Evolutionary conservation across 2,797 vertebrate genomes (phyloP), one percentile per base, ranked within the genome.

Genomic region (Argyrosomus regius): DNA sequence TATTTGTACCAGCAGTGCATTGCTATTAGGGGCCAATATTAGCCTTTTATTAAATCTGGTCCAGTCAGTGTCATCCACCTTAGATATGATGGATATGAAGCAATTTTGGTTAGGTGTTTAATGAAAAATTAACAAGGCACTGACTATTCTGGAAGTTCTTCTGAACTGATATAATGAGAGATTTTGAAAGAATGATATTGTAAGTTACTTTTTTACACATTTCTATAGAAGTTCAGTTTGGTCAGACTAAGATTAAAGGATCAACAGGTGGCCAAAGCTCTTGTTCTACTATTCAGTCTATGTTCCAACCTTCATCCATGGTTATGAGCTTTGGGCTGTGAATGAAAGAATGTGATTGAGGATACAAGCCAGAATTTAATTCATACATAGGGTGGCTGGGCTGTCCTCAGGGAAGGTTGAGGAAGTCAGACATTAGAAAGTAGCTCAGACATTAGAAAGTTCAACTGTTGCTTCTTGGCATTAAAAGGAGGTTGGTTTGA

Each of bases 41-140:
- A 84, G 64, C 14, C 61, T 77, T 85, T 85, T 84, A 88, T 89
- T 87, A 61, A 81, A 85, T 88, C 64, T 84, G 66, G 35, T 45
- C 41, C 49, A 65, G 58, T 80, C 35, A 67, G 60, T 69, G 53
- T 79, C 81, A 69, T 45, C 64, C 65, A 66, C 59, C 78, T 75
- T 60, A 48, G 26, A 63, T 31, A 71, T 79, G 77, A 83, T 86
- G 46, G 75, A 85, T 84, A 65, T 63, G 52, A 72, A 45, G 52
- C 35, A 54, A 26, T 78, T 72, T 83, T 54, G 43, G 43, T 69
- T 58, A 53, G 12, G 3, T 48, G 58, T 65, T 63, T 63, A 73
- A 76, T 80, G 70, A 76, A 65, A 84, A 84, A 54, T 83, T 64
- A 59, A 22, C 50, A 14, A 49, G 22, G n/a, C 22, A 45, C n/a